Evolutionary conservation across 2,797 vertebrate genomes (phyloP), one percentile per base, ranked within the genome.

Genomic region (Sebastes aleutianus): DNA sequence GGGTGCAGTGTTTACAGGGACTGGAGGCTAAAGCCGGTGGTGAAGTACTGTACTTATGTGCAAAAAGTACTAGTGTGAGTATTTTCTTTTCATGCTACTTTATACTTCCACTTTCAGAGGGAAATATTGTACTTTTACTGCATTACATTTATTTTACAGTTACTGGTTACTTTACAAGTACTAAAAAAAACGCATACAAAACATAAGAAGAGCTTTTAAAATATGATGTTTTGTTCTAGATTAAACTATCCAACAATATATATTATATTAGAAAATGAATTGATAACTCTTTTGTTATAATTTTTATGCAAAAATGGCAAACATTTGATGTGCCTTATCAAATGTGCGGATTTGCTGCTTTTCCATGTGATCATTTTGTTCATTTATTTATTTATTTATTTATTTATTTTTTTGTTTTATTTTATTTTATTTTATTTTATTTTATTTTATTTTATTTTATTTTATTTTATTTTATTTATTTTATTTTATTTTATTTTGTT

Each of bases 251-350:
- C 9, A 18, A 14, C 27, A 34, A 8, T 57, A 8, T 4, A 24
- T 2, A 8, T 3, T 53, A 4, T 14, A n/a, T 65, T 8, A 6
- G 1, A 29, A 57, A 9, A 43, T 39, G 1, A 3, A 57, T 43
- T 24, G 5, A 2, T 20, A n/a, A 43, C 13, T 24, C 1, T 67
- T 32, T 47, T 43, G n/a, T 31, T 26, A 16, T 73, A 0, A 20
- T 27, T 27, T 26, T 3, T 5, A 34, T 16, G 1, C 7, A 36
- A 29, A 65, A 27, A 26, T 2, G 13, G 7, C 2, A 47, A 53
- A 12, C 22, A 10, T 36, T 50, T 24, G 8, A 32, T 4, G 13
- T 50, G 31, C 53, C 70, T 12, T 39, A 24, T n/a, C 16, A 47
- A n/a, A 29, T 10, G 1, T 9, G 2, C 0, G 4, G 16, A 70